Base-by-base conservation (phyloP, 2,113 vertebrate species). In the Regulus satrapa region DNA sequence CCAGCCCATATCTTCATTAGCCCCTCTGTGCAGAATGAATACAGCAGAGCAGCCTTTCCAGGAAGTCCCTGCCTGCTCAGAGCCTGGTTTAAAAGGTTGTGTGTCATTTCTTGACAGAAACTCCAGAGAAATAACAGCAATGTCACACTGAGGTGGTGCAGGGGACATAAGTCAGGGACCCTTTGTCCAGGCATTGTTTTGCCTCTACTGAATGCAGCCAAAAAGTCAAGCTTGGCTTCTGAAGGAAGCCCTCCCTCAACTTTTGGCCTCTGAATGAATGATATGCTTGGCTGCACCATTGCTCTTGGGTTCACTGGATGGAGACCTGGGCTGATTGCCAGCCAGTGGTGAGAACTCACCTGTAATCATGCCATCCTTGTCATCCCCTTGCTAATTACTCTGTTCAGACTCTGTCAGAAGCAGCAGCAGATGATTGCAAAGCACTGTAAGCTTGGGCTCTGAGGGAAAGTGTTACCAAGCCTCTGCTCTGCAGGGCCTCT, bases 391-490 rank as follows among this genome's bases (percentile, higher is more conserved):
- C 75, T 85, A 81, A 62, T 66, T 36, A 9, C 58, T 64, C 61
- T 4, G 2, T 46, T 72, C 49, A 51, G 52, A 49, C 48, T 48
- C 41, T 84, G 54, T 61, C 54, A 87, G 79, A 45, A 80, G 66
- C 36, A 69, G 71, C 46, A 79, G 49, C 54, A 68, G 86, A 14
- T 59, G 72, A 68, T 28, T 77, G 55, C 45, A 7, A 18, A 20
- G 72, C 17, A 0, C 55, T 36, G 18, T 11, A 15, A 0, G 1
- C 66, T 48, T 0, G 0, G 21, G 24, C 45, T 66, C n/a, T 0
- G 0, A 55, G 26, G 31, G 40, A 55, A 75, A 64, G 56, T 18
- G 13, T 40, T 59, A 8, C 63, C 0, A 0, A 90, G 38, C n/a
- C 64, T 69, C 26, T 52, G 56, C 59, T 73, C 64, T 43, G 13